Evolutionary conservation across 2,888 invertebrate genomes (phyloP), one percentile per base, ranked within the genome.

Genomic region (Epirrita christyi): DNA sequence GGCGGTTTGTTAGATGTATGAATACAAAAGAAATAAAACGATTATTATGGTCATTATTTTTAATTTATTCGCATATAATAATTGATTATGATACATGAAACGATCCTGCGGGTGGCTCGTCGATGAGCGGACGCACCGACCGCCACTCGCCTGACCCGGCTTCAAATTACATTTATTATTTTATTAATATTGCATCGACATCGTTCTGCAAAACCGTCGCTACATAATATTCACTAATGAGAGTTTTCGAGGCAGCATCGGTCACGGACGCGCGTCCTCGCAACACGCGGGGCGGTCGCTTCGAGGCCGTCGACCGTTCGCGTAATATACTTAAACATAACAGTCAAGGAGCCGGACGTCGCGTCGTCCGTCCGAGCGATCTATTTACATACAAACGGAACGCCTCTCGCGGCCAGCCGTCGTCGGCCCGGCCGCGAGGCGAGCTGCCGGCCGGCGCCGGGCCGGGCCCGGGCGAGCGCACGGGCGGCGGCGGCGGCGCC

Each of bases 11-110:
- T n/a, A n/a, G n/a, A 21, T 21, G 2, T 38, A 13, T 5, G 1
- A 5, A 41, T 41, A 27, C 8, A 41, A 41, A n/a, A n/a, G n/a
- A n/a, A n/a, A 34, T 40, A 41, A 53, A 58, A 53, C 44, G 5
- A 49, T 27, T 36, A 38, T 15, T 40, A 14, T 47, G 58, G 58
- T 58, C 58, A 58, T 58, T 53, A 54, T 54, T 51, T 58, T 32
- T 50, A 81, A 89, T 92, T 91, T 89, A 92, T 88, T 91, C 85
- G 90, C 89, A 90, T 91, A 90, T 88, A 86, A 88, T 89, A 88
- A 88, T 88, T 89, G 91, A 90, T 91, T 91, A 92, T 91, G 90
- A 91, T 92, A 91, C 91, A 91, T 87, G 87, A 84, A 88, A 83
- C 81, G 79, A 73, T 66, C 80, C 78, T 73, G 76, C 76, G 79